Base-by-base conservation (phyloP, 2,797 vertebrate species). In the Somateria mollissima region DNA sequence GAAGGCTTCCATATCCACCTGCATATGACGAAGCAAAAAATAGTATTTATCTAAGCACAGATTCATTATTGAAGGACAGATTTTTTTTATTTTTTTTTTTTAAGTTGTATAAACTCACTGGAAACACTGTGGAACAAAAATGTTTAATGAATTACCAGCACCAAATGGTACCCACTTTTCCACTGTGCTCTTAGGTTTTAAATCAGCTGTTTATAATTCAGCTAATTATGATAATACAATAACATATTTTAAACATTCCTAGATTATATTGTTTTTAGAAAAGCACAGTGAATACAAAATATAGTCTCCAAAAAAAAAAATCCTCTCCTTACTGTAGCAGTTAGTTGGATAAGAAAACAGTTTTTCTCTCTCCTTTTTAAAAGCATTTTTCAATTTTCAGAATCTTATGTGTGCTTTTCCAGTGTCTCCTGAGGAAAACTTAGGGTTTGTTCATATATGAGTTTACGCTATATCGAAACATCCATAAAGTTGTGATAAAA, bases 1-100 rank as follows among this genome's bases (percentile, higher is more conserved):
- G 93, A 99, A 99, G 0, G 99, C 99, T 96, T 99, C 99, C 99
- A 99, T 99, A 96, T 99, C 99, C 73, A 99, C 99, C 99, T 99
- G 85, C 18, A 80, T 14, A 76, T 58, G 77, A 47, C 64, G 34
- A 57, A 71, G 34, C 16, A 57, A 7, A 32, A 74, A 79, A 94
- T 34, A 39, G 41, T 61, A 84, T 84, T 78, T 69, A 86, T 6
- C 22, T 56, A n/a, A 36, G 27, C 13, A 72, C 36, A 80, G 20
- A 71, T 47, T 89, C 25, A 56, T 45, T 74, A 41, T 4, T 67
- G 67, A 8, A 85, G 13, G 22, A 81, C 39, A 69, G 30, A 58
- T 73, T 37, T 36, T 36, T 36, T 6, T 36, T 41, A 13, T 39
- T 34, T 19, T 47, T 66, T 70, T 34, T 20, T 47, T 89, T 81